Conservation (phyloP, 2,113 vertebrate genomes). For the Aspidoscelis tigris region DNA sequence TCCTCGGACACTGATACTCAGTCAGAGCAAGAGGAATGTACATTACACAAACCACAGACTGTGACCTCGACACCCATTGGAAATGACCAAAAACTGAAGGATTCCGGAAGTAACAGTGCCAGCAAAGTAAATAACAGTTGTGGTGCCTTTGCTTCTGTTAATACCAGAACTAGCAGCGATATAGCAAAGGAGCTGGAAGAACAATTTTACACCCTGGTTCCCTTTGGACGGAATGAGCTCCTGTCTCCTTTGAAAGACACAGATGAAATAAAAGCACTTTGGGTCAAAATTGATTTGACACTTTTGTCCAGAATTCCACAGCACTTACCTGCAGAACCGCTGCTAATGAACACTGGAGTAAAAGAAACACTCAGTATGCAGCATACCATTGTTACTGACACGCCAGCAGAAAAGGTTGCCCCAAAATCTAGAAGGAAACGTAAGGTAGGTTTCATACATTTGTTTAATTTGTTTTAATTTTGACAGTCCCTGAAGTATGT, state of each 20-base stretch:
- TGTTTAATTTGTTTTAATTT: neutral
- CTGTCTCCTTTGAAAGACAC: slow-evolving; percentile 78
- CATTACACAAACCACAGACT: slow-evolving; percentile 74
- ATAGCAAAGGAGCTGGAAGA: slow-evolving; percentile 82
- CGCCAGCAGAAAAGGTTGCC: slow-evolving; percentile 73
- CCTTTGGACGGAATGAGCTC: slow-evolving; percentile 90
- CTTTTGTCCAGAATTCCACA: slow-evolving; percentile 92
- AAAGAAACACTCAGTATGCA: slow-evolving; percentile 75
- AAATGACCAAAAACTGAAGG: slow-evolving; percentile 75
- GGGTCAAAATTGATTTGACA: slow-evolving; percentile 95
- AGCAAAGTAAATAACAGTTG: slow-evolving; percentile 58
- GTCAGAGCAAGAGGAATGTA: slow-evolving; percentile 74
- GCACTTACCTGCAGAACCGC: slow-evolving; percentile 73
- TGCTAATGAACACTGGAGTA: slow-evolving; percentile 71
- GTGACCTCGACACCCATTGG: slow-evolving; percentile 69
- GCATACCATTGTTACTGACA: slow-evolving; percentile 63
- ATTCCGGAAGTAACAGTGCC: slow-evolving; percentile 44
- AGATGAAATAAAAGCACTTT: slow-evolving; percentile 89
- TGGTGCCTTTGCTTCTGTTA: slow-evolving; percentile 72
- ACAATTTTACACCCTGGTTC: slow-evolving; percentile 94
- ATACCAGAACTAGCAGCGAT: slow-evolving; percentile 79
- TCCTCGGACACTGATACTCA: slow-evolving; percentile 86
- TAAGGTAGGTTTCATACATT: slow-evolving; percentile 81
- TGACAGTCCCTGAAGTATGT: no score
- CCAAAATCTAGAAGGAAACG: slow-evolving; percentile 91